Evolutionary conservation across 1,140 invertebrate species (phyloP), one percentile per base, ranked within the genome.

Genomic region (Drosophila mojavensis): DNA sequence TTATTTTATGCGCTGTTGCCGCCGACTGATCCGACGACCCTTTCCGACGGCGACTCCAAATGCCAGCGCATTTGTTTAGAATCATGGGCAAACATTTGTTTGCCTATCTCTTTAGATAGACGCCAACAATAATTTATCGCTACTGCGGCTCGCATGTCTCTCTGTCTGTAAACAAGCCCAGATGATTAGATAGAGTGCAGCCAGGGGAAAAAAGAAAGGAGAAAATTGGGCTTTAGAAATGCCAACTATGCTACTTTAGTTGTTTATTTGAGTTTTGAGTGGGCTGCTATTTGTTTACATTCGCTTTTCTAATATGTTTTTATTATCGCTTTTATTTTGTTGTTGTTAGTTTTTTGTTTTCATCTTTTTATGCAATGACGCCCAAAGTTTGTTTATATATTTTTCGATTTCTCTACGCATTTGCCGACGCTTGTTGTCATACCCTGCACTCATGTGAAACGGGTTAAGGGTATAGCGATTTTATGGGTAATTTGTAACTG

Each of bases 221-320:
- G 39, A 39, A 50, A 56, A 48, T 17, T 45, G 11, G 36, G 51
- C 33, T 17, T 54, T 11, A 60, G 39, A 69, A 56, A 53, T 69
- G 28, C 41, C 45, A 15, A 26, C 33, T 6, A 55, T 62, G 45
- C 54, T 33, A 11, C 6, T 3, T 4, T 4, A 39, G 36, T 39
- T 75, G 79, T 86, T 85, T 81, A 75, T 79, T 82, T 78, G 33
- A 69, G 62, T 85, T 85, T 78, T 75, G 71, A 86, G 82, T 85
- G 82, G 76, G 64, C 47, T 58, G 63, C 47, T 30, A 47, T 59
- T 63, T 54, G 62, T 51, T 62, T 39, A 58, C 43, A 4, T 45
- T 69, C 20, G 50, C 39, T 56, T 67, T 5, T 56, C 59, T 51
- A 62, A 13, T 51, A 24, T 24, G 20, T 51, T 30, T 59, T 53